Conservation (phyloP, 2,113 vertebrate genomes). For the Chinchilla lanigera region DNA sequence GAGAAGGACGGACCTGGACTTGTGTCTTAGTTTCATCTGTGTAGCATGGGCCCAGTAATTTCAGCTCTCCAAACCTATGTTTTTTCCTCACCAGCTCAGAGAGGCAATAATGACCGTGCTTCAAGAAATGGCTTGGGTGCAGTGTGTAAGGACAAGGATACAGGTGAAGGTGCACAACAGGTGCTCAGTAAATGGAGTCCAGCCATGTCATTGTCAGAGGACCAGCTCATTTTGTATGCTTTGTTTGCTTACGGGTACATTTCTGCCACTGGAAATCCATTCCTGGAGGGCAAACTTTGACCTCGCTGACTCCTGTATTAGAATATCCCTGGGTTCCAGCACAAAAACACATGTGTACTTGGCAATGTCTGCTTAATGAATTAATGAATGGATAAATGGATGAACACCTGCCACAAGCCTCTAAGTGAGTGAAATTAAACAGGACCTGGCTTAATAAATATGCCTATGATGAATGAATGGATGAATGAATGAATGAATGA, state of each 20-base stretch:
- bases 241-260: background rate
- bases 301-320: background rate
- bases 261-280: background rate
- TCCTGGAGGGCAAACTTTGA: background rate
- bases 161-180: background rate
- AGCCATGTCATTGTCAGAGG: background rate
- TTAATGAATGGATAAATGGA: background rate
- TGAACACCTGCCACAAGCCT: background rate
- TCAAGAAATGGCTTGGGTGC: background rate
- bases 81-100: background rate
- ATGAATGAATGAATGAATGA: background rate
- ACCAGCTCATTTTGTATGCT: background rate
- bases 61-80: background rate
- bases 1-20: background rate
- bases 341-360: background rate
- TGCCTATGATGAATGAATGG: background rate
- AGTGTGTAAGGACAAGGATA: background rate
- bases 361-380: background rate
- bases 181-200: background rate
- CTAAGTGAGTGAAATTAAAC: conserved; percentile 7
- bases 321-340: background rate
- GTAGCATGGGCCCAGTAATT: background rate
- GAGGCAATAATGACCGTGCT: no score
- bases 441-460: background rate
- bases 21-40: background rate